Evolutionary conservation across 2,888 invertebrate genomes (phyloP), one percentile per base, ranked within the genome.

Genomic region (Amiota mariae): DNA sequence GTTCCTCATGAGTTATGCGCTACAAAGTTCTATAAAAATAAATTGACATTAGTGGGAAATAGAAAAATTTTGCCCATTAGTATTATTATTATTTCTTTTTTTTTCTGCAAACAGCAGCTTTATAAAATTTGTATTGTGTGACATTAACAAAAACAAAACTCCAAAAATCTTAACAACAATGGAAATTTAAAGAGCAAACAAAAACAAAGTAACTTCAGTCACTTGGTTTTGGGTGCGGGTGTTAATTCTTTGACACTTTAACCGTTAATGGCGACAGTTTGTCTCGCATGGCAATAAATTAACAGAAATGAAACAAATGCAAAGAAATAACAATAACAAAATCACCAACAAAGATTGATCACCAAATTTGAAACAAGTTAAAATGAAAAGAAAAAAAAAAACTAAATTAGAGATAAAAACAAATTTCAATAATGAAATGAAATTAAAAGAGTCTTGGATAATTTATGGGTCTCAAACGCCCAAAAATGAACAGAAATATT

Each of bases 281-380:
- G 67, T 68, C 67, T 68, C 67, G 67, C 67, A 68, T 68, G 67
- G 20, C 67, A 68, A 68, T 68, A 68, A 68, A 68, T 54, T 36
- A 36, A 36, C 15, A 54, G 6, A 66, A 54, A 54, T 54, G 54
- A 54, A 12, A 12, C 63, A 63, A 46, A 63, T 13, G 46, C 24
- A 24, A 63, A 63, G 46, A 46, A 63, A 66, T 18, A 48, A 1
- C 12, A 76, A 64, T 13, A 72, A 66, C 13, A 72, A 48, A 49
- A 24, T 20, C 46, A 36, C 49, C 11, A 56, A 70, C 24, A 48
- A 66, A 24, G 15, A 48, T 47, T 47, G 15, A 74, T 59, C 13
- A 46, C 49, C 51, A 54, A 63, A 12, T 12, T 36, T 36, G 36
- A 36, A 36, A 36, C 8, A 6, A 36, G 8, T 6, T 36, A 36